Percentiles rank a stretch among this genome's conserved stretches.
Conservation (phyloP, 2,888 invertebrate species). For the Stenodema calcarata region DNA sequence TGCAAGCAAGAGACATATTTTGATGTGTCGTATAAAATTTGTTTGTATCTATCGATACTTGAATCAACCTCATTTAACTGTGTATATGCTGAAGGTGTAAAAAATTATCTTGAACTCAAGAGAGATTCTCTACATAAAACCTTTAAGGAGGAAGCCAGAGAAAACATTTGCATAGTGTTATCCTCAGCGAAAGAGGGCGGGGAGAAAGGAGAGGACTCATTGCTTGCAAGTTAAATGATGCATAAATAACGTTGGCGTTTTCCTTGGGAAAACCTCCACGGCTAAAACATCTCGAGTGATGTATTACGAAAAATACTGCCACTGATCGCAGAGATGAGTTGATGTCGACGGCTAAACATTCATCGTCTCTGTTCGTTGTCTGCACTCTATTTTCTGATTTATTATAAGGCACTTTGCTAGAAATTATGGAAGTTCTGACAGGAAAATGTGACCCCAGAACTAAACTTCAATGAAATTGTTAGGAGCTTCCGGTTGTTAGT, state of each 20-base stretch:
- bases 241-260: conserved; percentile 7
- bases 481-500: no score
- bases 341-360: not conserved
- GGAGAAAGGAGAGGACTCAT: conserved; percentile 6
- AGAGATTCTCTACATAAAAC: not conserved
- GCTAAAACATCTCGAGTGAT: not conserved
- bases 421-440: not conserved
- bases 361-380: not conserved
- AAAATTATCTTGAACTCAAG: not conserved
- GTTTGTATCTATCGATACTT: no score
- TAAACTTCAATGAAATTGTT: no score
- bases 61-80: not conserved
- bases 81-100: not conserved
- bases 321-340: not conserved
- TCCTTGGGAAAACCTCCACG: not conserved
- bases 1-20: no score
- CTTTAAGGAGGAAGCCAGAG: not conserved
- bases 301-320: not conserved
- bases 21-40: no score
- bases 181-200: not conserved
- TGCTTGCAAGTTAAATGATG: conserved; percentile 27
- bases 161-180: not conserved
- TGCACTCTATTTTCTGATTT: not conserved
- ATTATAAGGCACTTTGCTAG: not conserved
- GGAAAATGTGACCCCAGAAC: not conserved